Base-by-base conservation (phyloP, 2,888 invertebrate genomes). In the Microctonus hyperodae region DNA sequence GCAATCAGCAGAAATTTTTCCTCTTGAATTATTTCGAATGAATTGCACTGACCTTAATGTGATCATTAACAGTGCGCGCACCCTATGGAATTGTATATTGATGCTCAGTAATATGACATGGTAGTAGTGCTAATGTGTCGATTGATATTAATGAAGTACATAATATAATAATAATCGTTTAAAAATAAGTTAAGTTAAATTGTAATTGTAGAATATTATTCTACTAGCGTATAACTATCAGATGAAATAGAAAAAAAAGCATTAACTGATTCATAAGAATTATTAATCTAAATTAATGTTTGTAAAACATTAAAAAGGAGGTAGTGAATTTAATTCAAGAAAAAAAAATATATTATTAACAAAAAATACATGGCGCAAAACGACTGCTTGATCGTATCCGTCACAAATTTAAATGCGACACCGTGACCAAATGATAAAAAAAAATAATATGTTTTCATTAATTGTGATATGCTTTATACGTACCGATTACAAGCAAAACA, bases 11-110 rank as follows among this genome's bases (percentile, higher is more conserved):
- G 16, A 61, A 7, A 68, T 25, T 44, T 11, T 51, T 64, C 48
- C 64, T 65, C 58, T 62, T 37, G 63, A 56, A 67, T 67, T 40
- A 64, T 51, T 66, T 23, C 58, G 10, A 56, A 57, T 62, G 44
- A 51, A 62, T 69, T 58, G 61, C 66, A 61, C 56, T 66, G 55
- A 66, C 48, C 53, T 11, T 33, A 25, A 55, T 33, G 31, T 28
- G 16, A 20, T 50, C 28, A 60, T 57, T 37, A n/a, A 59, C 44
- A 63, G 59, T 63, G 61, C 23, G 63, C 61, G 69, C 68, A 70
- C 69, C 69, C 68, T 68, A 71, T 69, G 72, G 72, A 72, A 72
- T 73, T 70, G 71, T 68, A 72, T 69, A 70, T 62, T 63, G 62
- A 69, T 64, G 69, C 69, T 68, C 73, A 72, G 65, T 68, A 56